Percentiles rank a stretch among this genome's conserved stretches.
phyloP scores from a whole-genome alignment of 2,888 invertebrate genomes.

The Sphaerophoria rueppellii region DNA sequence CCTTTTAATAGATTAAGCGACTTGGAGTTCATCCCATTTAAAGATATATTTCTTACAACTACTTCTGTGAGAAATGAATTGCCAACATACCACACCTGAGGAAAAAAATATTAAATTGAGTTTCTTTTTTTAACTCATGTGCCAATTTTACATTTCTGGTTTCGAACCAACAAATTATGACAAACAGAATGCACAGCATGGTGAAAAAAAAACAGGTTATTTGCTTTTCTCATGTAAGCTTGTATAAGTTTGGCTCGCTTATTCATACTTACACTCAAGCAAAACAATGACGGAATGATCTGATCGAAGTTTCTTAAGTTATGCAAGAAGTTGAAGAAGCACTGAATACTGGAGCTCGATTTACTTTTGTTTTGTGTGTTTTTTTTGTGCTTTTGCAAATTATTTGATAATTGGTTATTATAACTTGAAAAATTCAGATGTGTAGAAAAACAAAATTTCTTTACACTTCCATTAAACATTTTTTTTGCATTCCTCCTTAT shows the following conservation, averaged over 20 bases:
- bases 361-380: constrained; percentile 12
- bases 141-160: neutral
- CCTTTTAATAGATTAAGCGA: constrained; percentile 33
- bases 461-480: too few species aligned
- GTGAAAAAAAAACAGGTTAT: constrained; percentile 56
- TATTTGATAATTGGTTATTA: too few species aligned
- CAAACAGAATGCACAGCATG: neutral
- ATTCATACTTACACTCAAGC: neutral
- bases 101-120: neutral
- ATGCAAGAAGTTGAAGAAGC: constrained; percentile 62
- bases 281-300: constrained; percentile 23
- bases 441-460: too few species aligned
- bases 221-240: constrained; percentile 34
- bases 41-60: neutral
- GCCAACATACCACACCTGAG: neutral
- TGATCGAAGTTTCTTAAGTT: constrained; percentile 50
- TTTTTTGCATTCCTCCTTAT: constrained; percentile 9
- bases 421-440: too few species aligned
- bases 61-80: constrained; percentile 8
- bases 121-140: neutral
- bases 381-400: neutral
- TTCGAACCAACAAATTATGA: constrained; percentile 5
- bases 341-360: constrained; percentile 60
- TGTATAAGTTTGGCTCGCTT: constrained; percentile 4
- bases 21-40: constrained; percentile 50